A percentile compares a stretch with the other conserved stretches of the same genome.
Conservation (phyloP, 1,140 invertebrate genomes). For the Drosophila carrolli region DNA sequence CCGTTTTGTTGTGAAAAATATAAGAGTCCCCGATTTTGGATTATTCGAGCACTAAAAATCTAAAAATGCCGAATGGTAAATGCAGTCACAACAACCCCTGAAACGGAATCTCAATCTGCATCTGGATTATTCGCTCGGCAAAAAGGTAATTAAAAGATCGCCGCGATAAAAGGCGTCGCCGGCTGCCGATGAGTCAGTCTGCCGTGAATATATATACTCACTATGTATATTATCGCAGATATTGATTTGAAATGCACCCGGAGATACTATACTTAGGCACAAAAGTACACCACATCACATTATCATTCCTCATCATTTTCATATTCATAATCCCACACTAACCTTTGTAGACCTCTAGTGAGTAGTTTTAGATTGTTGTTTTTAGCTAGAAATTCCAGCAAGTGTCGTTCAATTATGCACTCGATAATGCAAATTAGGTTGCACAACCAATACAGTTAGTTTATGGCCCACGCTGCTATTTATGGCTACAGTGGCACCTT, state of each 20-base stretch:
- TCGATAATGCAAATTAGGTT: conserved; percentile 56
- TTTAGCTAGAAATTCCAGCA: conserved; percentile 13
- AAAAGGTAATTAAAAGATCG: conserved; percentile 48
- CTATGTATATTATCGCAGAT: conserved; percentile 23
- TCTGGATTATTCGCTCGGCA: conserved; percentile 27
- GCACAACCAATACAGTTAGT: conserved; percentile 53
- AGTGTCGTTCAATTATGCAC: conserved; percentile 37
- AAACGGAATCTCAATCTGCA: conserved; percentile 14
- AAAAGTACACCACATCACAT: conserved; percentile 13
- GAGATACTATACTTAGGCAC: conserved; percentile 21
- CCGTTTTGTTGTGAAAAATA: conserved; percentile 22
- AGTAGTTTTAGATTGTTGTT: conserved; percentile 56
- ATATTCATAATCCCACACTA: conserved; percentile 7
- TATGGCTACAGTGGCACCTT: conserved; percentile 12
- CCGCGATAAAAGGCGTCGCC: conserved; percentile 35
- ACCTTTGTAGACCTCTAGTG: conserved; percentile 38
- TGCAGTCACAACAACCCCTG: conserved; percentile 25
- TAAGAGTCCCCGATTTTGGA: conserved; percentile 3
- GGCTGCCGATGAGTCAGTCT: conserved; percentile 41
- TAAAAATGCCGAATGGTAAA: conserved; percentile 11
- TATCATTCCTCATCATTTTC: conserved; percentile 13
- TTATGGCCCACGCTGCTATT: conserved; percentile 38
- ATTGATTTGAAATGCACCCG: conserved; percentile 49
- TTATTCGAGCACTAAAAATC: conserved; percentile 5
- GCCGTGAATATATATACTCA: conserved; percentile 1